These are phyloP conservation scores for Sander lucioperca DNA, from an alignment of 2,113 vertebrate species.

Conservation along the genomic window DNA sequence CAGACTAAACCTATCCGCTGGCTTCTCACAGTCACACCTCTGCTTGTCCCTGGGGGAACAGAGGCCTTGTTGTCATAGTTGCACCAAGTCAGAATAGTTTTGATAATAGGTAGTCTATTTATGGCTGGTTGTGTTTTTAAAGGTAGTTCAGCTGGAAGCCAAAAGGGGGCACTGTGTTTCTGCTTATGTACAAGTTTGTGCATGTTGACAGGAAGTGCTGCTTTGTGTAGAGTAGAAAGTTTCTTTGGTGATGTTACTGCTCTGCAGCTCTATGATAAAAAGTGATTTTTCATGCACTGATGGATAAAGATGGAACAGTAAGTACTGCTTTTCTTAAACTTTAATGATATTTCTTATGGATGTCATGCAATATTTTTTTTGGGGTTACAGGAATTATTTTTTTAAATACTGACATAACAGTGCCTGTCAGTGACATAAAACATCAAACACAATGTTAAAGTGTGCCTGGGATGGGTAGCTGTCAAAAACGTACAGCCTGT, in stretches of 20 bases:
- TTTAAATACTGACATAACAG: not conserved
- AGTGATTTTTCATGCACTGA: not conserved
- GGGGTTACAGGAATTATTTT: not conserved
- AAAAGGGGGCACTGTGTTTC: constrained; percentile 24
- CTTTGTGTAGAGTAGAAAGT: not conserved
- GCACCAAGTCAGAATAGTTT: not conserved
- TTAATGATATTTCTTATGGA: not conserved
- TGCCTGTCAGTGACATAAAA: not conserved
- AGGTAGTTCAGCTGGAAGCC: not conserved
- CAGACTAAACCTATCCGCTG: not conserved
- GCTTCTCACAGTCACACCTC: constrained; percentile 73
- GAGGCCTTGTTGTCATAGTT: not conserved
- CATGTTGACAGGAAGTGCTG: constrained; percentile 16
- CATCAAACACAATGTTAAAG: not conserved
- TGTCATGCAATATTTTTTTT: no score
- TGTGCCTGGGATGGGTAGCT: not conserved
- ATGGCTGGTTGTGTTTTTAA: not conserved
- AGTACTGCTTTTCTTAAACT: not conserved
- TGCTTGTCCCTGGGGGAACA: not conserved
- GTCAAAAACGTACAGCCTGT: not conserved
- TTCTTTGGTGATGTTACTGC: not conserved
- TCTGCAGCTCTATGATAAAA: not conserved
- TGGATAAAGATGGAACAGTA: constrained; percentile 3
- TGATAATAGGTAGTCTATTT: not conserved
- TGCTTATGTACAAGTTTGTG: not conserved